Evolutionary conservation across 2,888 invertebrate genomes (phyloP), one percentile per base, ranked within the genome.

Genomic region (Ctena decussata): DNA sequence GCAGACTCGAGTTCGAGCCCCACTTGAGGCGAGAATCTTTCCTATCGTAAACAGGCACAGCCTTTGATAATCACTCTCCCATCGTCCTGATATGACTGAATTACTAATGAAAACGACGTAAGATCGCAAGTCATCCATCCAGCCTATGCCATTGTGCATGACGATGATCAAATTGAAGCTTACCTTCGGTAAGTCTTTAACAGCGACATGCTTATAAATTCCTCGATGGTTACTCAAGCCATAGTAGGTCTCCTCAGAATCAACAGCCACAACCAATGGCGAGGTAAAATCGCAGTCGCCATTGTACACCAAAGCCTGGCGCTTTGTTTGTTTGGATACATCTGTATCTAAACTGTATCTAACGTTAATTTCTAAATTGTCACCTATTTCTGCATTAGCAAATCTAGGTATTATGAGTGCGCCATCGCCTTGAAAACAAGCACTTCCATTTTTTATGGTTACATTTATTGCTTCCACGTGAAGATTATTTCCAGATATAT

Each of bases 391-490:
- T 8, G 77, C 82, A 69, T 89, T 89, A 15, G 86, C 73, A 32
- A 89, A 86, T 37, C 86, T 41, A 1, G 86, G 83, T 49, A 89
- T 71, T 21, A 86, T 77, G 2, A 89, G 46, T 1, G 81, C 89
- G 44, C 89, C 73, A 53, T 85, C 49, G 21, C 89, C 89, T 65
- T 85, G 24, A 74, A 86, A 89, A 79, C 89, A 89, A 11, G 84
- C 86, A 11, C 41, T 71, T 30, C 80, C 77, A 60, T 71, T 65
- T 8, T 44, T 49, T 30, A 80, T 53, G 27, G 84, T 80, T 24
- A 86, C 76, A 74, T 89, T 89, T 6, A 83, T 75, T 30, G 73
- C 79, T n/a, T 74, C 77, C 12, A 85, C 71, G 57, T 89, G 85
- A 15, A 85, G 76, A 39, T 77, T 44, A 41, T 82, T 80, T 8